These are phyloP conservation scores for Drosophila ustulata DNA, from an alignment of 2,888 invertebrate genomes.

Conservation along the genomic window DNA sequence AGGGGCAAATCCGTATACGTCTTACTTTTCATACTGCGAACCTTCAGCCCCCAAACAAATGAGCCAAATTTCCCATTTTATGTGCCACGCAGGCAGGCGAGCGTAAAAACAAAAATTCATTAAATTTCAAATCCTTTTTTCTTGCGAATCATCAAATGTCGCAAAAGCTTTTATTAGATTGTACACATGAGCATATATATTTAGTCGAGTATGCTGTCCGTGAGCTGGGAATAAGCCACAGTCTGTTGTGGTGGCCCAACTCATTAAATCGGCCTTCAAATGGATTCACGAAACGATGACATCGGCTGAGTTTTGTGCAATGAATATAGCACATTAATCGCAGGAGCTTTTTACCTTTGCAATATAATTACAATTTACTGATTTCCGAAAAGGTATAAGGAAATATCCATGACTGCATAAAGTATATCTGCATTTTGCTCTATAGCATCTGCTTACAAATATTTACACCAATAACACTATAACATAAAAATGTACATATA, in stretches of 20 bases:
- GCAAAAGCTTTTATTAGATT: conserved; percentile 54
- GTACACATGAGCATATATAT: conserved; percentile 15
- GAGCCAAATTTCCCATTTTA: conserved; percentile 58
- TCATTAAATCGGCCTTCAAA: conserved; percentile 26
- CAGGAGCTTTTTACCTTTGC: neutral
- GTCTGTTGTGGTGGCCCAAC: conserved; percentile 10
- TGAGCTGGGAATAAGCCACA: conserved; percentile 7
- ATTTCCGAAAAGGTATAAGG: neutral
- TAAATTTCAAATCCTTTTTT: conserved; percentile 69
- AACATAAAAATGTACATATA: too few species aligned
- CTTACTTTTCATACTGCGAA: conserved; percentile 9
- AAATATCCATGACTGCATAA: too few species aligned
- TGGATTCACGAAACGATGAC: neutral
- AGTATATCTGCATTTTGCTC: too few species aligned
- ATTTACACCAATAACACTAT: too few species aligned
- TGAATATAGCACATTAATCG: neutral
- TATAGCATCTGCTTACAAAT: too few species aligned
- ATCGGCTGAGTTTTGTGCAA: neutral
- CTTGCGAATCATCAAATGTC: conserved; percentile 42
- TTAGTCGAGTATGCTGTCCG: neutral
- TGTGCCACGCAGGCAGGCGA: conserved; percentile 59
- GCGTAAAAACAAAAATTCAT: conserved; percentile 67
- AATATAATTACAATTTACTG: neutral
- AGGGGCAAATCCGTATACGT: conserved; percentile 38
- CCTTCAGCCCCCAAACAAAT: conserved; percentile 45